Conservation (phyloP, 2,113 vertebrate species). For the Orientallactaga bullata region DNA sequence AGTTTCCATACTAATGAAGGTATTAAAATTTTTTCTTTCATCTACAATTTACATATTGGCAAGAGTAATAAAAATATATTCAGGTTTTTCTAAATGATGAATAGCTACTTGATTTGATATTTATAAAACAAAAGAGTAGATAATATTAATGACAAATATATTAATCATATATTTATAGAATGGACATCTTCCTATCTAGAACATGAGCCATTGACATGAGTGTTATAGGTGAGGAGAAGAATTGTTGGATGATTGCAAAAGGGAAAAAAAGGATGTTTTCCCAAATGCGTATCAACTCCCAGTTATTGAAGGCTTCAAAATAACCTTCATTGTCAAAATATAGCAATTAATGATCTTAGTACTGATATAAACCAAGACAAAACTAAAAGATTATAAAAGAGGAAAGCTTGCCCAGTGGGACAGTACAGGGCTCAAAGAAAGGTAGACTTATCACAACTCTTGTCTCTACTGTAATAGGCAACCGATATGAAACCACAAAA, state of each 20-base stretch:
- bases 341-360: background rate
- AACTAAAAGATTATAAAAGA: background rate
- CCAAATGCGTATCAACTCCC: background rate
- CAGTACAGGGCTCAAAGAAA: background rate
- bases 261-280: background rate
- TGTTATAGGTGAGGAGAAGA: background rate
- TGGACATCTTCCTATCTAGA: conserved; percentile 68
- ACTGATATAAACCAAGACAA: background rate
- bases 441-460: background rate
- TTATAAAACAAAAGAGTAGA: conserved; percentile 68
- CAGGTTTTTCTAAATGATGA: conserved; percentile 78
- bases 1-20: conserved; percentile 75
- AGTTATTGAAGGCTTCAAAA: conserved; percentile 34
- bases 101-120: conserved; percentile 57
- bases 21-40: conserved; percentile 74
- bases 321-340: background rate
- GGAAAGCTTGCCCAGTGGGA: background rate
- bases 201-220: conserved; percentile 42
- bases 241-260: background rate
- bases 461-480: background rate
- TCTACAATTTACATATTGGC: conserved; percentile 74
- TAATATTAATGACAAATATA: conserved; percentile 69
- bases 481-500: background rate
- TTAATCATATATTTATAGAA: conserved; percentile 55
- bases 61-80: conserved; percentile 70